A percentile compares a stretch with the other conserved stretches of the same genome.
phyloP scores from a whole-genome alignment of 2,113 vertebrate genomes.

The Cinclus cinclus region DNA sequence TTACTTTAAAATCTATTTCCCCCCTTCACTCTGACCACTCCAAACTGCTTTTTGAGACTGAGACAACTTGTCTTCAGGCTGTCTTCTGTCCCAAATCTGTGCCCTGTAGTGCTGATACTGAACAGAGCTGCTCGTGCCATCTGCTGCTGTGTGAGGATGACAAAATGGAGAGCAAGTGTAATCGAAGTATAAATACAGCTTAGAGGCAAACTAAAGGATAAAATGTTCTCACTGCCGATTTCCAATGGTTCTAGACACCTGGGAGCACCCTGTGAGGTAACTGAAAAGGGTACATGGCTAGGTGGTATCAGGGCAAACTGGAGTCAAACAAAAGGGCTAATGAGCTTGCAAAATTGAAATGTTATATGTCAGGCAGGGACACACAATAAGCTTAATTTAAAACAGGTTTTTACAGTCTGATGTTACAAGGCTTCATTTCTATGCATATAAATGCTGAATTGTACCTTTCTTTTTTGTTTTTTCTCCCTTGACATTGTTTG shows the following conservation, averaged over 20 bases:
- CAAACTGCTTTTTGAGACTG: background rate
- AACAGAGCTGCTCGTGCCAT: background rate
- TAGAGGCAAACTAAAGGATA: background rate
- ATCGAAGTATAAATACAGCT: background rate
- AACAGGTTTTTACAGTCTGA: background rate
- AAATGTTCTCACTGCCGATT: background rate
- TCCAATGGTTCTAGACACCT: background rate
- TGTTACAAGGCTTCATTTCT: background rate
- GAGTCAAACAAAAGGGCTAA: background rate
- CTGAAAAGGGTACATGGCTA: background rate
- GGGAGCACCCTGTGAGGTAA: background rate
- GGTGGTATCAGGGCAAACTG: background rate
- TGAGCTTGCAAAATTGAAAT: background rate
- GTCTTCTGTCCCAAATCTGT: background rate
- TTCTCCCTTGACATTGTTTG: background rate
- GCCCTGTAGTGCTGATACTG: background rate
- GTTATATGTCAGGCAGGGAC: background rate
- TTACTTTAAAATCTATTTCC: background rate
- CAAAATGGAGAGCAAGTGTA: background rate
- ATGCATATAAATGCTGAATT: background rate
- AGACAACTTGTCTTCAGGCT: background rate
- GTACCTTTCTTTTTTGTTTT: background rate
- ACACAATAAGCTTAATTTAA: slow-evolving; percentile 14
- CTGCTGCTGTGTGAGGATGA: background rate
- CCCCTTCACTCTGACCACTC: background rate